Base-by-base conservation (phyloP, 2,797 vertebrate species). In the Threskiornis aethiopicus region DNA sequence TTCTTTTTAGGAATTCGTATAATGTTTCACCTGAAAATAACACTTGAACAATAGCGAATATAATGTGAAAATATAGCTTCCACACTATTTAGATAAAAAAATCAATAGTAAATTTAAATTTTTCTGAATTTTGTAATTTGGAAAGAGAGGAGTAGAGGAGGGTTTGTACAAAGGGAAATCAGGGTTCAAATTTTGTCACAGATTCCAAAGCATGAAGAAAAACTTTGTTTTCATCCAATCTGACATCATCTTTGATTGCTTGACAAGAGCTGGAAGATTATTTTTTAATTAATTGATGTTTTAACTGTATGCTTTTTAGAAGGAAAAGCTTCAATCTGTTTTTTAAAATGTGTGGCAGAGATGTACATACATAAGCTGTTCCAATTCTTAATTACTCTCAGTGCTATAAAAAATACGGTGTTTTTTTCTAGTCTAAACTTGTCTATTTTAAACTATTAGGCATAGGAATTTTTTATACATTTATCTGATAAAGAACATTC, bases 301-400 rank as follows among this genome's bases (percentile, higher is more conserved):
- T 91, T 75, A 95, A 76, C 10, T 55, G 10, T 37, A 26, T 42
- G 42, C 7, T 84, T 96, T 94, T 91, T 61, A 86, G 77, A 89
- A 84, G 31, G n/a, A 89, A 93, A 88, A 58, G 16, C 46, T 75
- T 90, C 92, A 93, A 79, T 89, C 58, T 96, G 83, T 37, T 90
- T 93, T 93, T 89, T 54, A 9, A 83, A 89, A 87, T 82, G 39
- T 93, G 90, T 93, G 69, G 19, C 77, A 82, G 62, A 93, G 37
- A 93, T 84, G 58, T 5, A 69, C 13, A 78, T 61, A 31, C 4
- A 72, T 87, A 87, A 84, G 4, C 21, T 90, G 62, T 82, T 96
- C 77, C 55, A 94, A 59, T 67, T 85, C 57, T 72, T 91, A 93
- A 94, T 95, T 96, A 90, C 35, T 51, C 25, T 67, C 31, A 46